A percentile compares a stretch with the other conserved stretches of the same genome.
These are phyloP conservation scores for Enteromius afrohamiltoni DNA, from an alignment of 2,797 vertebrate genomes.

Conservation along the genomic window DNA sequence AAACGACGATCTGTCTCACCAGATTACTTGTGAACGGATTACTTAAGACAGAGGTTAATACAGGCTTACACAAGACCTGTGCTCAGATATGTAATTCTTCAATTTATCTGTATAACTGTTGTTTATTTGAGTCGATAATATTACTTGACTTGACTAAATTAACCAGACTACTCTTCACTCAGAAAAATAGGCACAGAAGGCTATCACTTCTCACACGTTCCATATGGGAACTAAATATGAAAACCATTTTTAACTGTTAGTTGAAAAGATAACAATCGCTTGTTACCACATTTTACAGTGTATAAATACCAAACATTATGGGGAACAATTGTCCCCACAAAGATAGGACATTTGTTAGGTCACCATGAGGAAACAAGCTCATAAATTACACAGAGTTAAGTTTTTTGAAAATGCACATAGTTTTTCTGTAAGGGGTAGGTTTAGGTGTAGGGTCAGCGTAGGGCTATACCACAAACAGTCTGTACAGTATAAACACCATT, in stretches of 20 bases:
- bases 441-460: too few species aligned
- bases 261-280: not conserved
- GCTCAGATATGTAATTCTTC: not conserved
- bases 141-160: not conserved
- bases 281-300: not conserved
- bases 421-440: too few species aligned
- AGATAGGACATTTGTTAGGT: too few species aligned
- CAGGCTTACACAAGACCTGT: not conserved
- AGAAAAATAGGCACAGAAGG: not conserved
- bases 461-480: too few species aligned
- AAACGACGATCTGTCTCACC: not conserved
- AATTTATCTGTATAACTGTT: not conserved
- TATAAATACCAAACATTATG: not conserved
- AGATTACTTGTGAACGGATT: conserved; percentile 6
- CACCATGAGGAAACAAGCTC: too few species aligned
- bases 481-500: too few species aligned
- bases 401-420: too few species aligned
- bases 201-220: not conserved
- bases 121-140: not conserved
- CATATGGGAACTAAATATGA: not conserved
- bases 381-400: too few species aligned
- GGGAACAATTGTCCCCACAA: too few species aligned
- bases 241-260: not conserved
- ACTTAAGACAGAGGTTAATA: conserved; percentile 2
- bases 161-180: not conserved